Conservation (phyloP, 1,140 invertebrate genomes). For the Drosophila tani region DNA sequence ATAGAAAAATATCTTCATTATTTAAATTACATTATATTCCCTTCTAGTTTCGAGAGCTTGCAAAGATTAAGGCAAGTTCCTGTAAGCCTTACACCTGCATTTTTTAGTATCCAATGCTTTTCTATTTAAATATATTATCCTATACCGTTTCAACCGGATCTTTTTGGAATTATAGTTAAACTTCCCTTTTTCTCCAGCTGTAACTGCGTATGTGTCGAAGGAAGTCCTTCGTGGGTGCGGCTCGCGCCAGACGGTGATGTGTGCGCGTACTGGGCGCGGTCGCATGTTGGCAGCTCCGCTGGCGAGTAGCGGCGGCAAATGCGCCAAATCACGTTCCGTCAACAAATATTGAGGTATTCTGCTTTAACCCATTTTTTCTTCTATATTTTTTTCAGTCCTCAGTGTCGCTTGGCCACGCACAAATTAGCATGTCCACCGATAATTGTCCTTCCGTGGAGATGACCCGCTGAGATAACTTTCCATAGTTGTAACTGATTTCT, state of each 20-base stretch:
- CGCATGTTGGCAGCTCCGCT: constrained; percentile 19
- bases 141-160: not conserved
- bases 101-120: too few relatives aligned
- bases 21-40: too few relatives aligned
- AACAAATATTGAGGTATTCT: constrained; percentile 84
- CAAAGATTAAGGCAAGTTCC: too few relatives aligned
- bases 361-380: constrained; percentile 64
- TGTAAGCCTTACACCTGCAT: too few relatives aligned
- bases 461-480: constrained; percentile 81
- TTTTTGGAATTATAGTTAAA: too few relatives aligned
- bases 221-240: constrained; percentile 25
- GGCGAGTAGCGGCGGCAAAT: constrained; percentile 44
- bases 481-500: constrained; percentile 84
- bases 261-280: constrained; percentile 55
- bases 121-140: too few relatives aligned
- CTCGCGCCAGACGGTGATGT: constrained; percentile 10
- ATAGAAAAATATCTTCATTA: too few relatives aligned
- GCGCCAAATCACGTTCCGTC: constrained; percentile 83
- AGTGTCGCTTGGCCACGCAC: constrained; percentile 54
- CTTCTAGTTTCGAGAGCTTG: too few relatives aligned
- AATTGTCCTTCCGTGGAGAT: constrained; percentile 84
- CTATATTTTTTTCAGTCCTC: not conserved
- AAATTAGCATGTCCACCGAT: constrained; percentile 84
- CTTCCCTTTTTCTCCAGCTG: not conserved
- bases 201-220: constrained; percentile 9